These are phyloP conservation scores for Phalacrocorax aristotelis DNA, from an alignment of 2,113 vertebrate species.

Conservation along the genomic window DNA sequence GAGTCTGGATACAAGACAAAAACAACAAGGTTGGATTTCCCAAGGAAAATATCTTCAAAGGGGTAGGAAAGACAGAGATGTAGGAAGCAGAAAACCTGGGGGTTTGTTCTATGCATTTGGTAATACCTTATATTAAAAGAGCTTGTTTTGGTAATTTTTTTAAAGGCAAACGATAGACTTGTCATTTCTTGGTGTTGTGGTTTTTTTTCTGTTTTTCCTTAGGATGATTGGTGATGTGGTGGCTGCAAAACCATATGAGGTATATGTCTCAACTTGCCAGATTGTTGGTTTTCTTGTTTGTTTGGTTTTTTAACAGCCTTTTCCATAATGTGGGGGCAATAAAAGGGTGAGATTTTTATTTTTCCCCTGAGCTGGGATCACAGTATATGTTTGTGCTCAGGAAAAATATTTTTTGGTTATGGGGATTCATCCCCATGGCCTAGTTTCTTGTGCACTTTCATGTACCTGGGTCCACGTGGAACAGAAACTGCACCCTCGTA, in stretches of 20 bases:
- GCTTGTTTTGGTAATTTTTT: not conserved
- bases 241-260: conserved; percentile 77
- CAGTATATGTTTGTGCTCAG: not conserved
- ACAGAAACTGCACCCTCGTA: not conserved
- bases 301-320: not conserved
- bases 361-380: not conserved
- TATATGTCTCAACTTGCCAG: conserved; percentile 1
- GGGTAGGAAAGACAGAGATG: not conserved
- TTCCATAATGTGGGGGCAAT: not conserved
- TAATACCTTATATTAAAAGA: not conserved
- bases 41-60: not conserved
- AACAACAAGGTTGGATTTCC: not conserved
- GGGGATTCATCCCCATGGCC: not conserved
- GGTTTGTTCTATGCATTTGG: not conserved
- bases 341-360: not conserved
- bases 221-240: conserved; percentile 80
- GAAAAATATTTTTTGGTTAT: not conserved
- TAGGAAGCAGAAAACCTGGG: not conserved
- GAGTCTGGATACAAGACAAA: not conserved
- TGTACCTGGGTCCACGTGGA: not conserved
- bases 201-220: not conserved
- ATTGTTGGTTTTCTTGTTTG: too few species aligned
- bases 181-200: not conserved
- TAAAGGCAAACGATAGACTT: not conserved
- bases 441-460: not conserved